These are phyloP conservation scores for Branchellion lobata DNA, from an alignment of 2,888 invertebrate species.

Conservation along the genomic window DNA sequence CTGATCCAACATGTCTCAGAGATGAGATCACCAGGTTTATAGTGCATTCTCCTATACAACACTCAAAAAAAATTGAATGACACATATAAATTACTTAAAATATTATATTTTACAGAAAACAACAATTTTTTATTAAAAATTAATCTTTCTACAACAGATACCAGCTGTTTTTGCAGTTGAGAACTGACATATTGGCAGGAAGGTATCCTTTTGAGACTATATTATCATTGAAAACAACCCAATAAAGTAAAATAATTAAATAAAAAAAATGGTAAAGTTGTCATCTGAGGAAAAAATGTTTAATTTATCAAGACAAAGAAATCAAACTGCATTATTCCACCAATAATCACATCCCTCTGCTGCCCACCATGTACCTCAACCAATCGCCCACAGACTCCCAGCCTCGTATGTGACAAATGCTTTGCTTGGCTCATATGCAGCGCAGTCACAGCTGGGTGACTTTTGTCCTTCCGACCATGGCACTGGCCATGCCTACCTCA, in stretches of 20 bases:
- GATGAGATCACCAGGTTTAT: constrained; percentile 63
- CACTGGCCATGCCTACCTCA: constrained; percentile 73
- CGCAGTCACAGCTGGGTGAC: constrained; percentile 95
- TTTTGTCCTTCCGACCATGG: constrained; percentile 72
- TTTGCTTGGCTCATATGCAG: constrained; percentile 83
- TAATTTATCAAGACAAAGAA: too few species aligned
- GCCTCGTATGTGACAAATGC: constrained; percentile 96
- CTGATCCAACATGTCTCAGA: constrained; percentile 90
- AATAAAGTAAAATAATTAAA: too few species aligned
- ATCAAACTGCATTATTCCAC: too few species aligned
- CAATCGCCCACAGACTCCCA: constrained; percentile 72
- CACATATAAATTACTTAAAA: not conserved
- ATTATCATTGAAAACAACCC: too few species aligned
- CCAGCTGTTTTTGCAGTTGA: constrained; percentile 89
- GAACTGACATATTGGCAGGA: constrained; percentile 70
- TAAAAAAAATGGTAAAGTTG: too few species aligned
- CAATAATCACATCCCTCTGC: not conserved
- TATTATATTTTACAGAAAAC: too few species aligned
- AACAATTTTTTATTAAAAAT: too few species aligned
- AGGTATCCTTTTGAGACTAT: constrained; percentile 60
- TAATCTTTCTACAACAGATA: constrained; percentile 71
- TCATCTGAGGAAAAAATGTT: too few species aligned
- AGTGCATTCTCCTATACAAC: not conserved
- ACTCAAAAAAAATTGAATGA: not conserved
- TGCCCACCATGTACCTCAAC: too few species aligned